Percentiles rank a stretch among this genome's conserved stretches.
These are phyloP conservation scores for Corythaixoides concolor DNA, from an alignment of 2,113 vertebrate genomes.

Conservation along the genomic window DNA sequence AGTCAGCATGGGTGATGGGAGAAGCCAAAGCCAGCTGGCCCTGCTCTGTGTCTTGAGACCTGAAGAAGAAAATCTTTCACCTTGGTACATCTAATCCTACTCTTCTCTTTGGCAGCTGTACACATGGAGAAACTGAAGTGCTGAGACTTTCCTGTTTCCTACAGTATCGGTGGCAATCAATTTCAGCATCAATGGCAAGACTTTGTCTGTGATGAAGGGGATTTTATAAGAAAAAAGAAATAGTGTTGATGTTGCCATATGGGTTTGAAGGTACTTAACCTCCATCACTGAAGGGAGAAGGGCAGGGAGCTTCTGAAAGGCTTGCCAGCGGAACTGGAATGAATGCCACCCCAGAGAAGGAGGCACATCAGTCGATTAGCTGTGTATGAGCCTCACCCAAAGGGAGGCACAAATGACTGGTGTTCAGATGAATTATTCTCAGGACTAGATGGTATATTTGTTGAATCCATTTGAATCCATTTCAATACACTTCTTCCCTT, in stretches of 20 bases:
- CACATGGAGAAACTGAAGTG: neutral
- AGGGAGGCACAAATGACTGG: accelerated
- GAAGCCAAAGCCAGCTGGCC: neutral
- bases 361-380: accelerated
- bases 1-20: neutral
- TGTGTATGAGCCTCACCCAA: neutral
- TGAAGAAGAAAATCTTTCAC: neutral
- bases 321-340: neutral
- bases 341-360: neutral
- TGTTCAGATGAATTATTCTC: accelerated
- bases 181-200: neutral
- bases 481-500: neutral
- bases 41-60: neutral
- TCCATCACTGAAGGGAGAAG: neutral
- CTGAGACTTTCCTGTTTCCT: neutral
- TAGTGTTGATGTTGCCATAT: neutral
- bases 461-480: neutral
- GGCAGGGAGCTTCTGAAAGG: neutral
- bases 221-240: neutral
- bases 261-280: neutral
- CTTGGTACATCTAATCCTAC: neutral
- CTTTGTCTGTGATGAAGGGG: neutral
- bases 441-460: accelerated
- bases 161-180: neutral
- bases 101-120: neutral